Conservation (phyloP, 2,113 vertebrate species). For the Cyanoderma ruficeps region DNA sequence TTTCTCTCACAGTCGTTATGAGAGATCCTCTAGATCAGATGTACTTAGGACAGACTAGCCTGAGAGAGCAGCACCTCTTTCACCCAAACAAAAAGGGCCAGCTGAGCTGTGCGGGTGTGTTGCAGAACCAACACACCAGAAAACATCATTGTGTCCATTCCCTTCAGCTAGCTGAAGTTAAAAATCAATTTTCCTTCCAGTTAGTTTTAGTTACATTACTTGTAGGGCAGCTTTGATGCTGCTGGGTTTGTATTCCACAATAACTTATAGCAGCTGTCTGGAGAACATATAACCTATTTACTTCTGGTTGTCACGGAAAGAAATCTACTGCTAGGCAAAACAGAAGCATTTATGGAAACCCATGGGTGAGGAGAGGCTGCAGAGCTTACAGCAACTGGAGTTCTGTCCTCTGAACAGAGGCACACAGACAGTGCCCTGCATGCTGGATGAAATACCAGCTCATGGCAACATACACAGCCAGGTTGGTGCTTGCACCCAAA, state of each 20-base stretch:
- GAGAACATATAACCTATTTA: constrained; percentile 10
- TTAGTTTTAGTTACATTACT: not conserved
- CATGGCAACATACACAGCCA: not conserved
- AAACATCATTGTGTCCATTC: not conserved
- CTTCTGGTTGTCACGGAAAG: not conserved
- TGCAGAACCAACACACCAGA: not conserved
- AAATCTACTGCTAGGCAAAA: not conserved
- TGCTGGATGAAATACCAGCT: not conserved
- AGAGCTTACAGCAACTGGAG: not conserved
- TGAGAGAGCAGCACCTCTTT: not conserved
- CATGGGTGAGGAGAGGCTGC: not conserved
- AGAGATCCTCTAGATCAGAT: not conserved
- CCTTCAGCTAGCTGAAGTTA: not conserved
- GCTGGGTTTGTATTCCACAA: not conserved
- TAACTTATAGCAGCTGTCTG: not conserved
- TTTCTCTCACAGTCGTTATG: not conserved
- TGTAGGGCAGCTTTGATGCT: not conserved
- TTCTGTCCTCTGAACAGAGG: not conserved
- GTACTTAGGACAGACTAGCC: not conserved
- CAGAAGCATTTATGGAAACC: not conserved
- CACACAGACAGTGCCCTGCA: not conserved
- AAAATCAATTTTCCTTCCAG: not conserved
- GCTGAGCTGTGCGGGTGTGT: not conserved
- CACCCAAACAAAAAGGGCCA: not conserved
- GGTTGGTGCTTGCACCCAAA: not conserved